Evolutionary conservation across 2,797 vertebrate species (phyloP).

Genomic region (Malacoctenus gilli): DNA sequence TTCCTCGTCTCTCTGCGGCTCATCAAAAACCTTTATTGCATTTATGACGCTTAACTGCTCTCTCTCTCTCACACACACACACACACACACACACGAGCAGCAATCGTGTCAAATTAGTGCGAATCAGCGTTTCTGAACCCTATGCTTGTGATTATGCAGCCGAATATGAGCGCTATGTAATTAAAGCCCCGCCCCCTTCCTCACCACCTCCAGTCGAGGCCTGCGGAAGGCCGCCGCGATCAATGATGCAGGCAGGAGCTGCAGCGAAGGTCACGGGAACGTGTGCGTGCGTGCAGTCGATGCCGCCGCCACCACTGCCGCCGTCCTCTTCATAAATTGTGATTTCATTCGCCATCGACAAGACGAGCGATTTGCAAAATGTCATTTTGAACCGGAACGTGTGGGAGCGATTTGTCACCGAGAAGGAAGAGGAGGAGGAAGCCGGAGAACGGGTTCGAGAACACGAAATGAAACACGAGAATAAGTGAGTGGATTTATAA

Average conservation of each 20-base stretch:
- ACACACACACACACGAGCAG: conserved; percentile 13
- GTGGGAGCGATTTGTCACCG: background rate
- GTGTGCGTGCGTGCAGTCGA: conserved; percentile 1
- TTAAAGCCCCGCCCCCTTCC: conserved; percentile 46
- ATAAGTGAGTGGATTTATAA: too few relatives aligned
- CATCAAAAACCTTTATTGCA: conserved; percentile 19
- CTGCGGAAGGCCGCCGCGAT: background rate
- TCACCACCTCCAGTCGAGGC: background rate
- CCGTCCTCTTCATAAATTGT: conserved; percentile 41
- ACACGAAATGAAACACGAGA: too few relatives aligned
- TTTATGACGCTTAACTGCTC: background rate
- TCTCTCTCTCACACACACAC: conserved; percentile 9
- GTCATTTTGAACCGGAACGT: conserved; percentile 7
- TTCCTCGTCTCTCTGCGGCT: conserved; percentile 36
- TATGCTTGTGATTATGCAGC: conserved; percentile 26
- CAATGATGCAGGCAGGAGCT: too few relatives aligned
- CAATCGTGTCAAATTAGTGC: too few relatives aligned
- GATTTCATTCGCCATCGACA: conserved; percentile 23
- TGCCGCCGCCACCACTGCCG: too few relatives aligned
- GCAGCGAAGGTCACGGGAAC: conserved; percentile 49
- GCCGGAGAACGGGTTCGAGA: too few relatives aligned
- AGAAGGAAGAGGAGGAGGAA: too few relatives aligned
- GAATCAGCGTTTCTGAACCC: conserved; percentile 55
- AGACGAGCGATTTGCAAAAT: conserved; percentile 8
- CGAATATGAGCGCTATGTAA: too few relatives aligned